A percentile compares a stretch with the other conserved stretches of the same genome.
Evolutionary conservation across 2,113 vertebrate genomes (phyloP).

Genomic region (human (Homo sapiens)): GRCh38 chr12:117186501-117187000

Average conservation of each 20-base stretch:
- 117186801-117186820: background rate
- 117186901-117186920: too few species aligned
- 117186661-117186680: background rate
- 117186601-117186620: background rate
- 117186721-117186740: background rate
- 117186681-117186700: background rate
- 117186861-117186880: too few species aligned
- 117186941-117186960: too few species aligned
- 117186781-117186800: background rate
- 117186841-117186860: background rate
- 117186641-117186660: background rate
- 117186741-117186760: background rate
- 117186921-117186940: too few species aligned
- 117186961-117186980: too few species aligned
- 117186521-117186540: constrained; percentile 93
- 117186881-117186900: too few species aligned
- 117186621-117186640: background rate
- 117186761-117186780: background rate
- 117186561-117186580: constrained; percentile 94
- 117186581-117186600: constrained; percentile 9
- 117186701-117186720: background rate
- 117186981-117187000: too few species aligned
- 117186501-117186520: constrained; percentile 98
- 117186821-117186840: background rate
- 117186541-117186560: constrained; percentile 97